Base-by-base conservation (phyloP, 2,113 vertebrate genomes). In the Sander vitreus region DNA sequence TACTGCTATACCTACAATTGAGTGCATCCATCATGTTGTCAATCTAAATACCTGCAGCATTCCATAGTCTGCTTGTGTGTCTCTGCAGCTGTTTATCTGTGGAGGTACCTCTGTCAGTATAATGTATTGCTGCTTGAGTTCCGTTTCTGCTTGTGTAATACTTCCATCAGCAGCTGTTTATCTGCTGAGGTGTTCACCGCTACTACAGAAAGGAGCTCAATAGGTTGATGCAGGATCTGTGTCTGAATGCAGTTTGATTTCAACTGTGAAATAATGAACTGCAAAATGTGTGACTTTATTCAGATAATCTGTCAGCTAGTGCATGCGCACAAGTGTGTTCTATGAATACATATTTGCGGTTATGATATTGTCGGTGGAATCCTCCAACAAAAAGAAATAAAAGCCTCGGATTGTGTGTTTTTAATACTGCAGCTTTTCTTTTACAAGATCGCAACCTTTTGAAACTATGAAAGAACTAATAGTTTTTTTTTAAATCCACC, bases 91-190 rank as follows among this genome's bases (percentile, higher is more conserved):
- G 30, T 59, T 80, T 62, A 80, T 66, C 62, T 80, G 54, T 1
- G n/a, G 23, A 30, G 7, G 25, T 43, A 21, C 45, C 14, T 36
- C 55, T 60, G 70, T 80, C 62, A 47, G 12, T 48, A 6, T 65
- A 67, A 69, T 55, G 16, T 58, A 45, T 30, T 21, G 54, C 60
- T 45, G 51, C 58, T 57, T 16, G 27, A 79, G 57, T 53, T 36
- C 39, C 0, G 0, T 55, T 68, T 71, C 73, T 55, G 25, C 12
- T 64, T 77, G 73, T 73, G 53, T 72, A 85, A 81, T 57, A 23
- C 60, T 67, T 74, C 50, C 75, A 78, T 76, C 74, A 77, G 58
- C 59, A 23, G 69, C 73, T 72, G 62, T 70, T 86, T 70, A 79
- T 87, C 67, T 79, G 48, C 73, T 21, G 36, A 77, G 64, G 39